Base-by-base conservation (phyloP, 2,113 vertebrate species). In the Gorsachius goisagi region DNA sequence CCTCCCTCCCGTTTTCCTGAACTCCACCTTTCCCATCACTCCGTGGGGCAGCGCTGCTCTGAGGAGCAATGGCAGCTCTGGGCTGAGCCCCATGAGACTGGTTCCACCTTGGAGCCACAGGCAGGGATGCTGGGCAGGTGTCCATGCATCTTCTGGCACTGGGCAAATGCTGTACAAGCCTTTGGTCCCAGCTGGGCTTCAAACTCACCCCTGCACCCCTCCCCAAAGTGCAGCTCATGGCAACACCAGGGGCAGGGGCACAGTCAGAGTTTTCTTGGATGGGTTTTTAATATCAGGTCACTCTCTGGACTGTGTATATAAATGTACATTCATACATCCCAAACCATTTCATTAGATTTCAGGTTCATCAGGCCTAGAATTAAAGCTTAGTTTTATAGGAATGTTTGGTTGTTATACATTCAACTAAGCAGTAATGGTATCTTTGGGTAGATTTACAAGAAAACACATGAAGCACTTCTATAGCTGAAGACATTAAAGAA, bases 21-120 rank as follows among this genome's bases (percentile, higher is more conserved):
- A 7, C 3, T 50, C 33, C 11, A 26, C 9, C 3, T 77, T 90
- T 49, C 39, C n/a, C 33, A 6, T 44, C n/a, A 44, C 0, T 1
- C 20, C 1, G 0, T 6, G 11, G 37, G 24, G 37, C 32, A 85
- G 19, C 3, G 2, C 19, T 50, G 17, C 28, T 59, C n/a, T 6
- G 0, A 52, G 78, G 16, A 88, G 37, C 23, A 58, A 45, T 4
- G 55, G 72, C 27, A 53, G 30, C 23, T 72, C 27, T 59, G 69
- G 24, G 17, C 33, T 67, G 47, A 77, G 41, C 20, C 30, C 28
- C 0, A 0, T 18, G 63, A 44, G 30, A 33, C 6, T 12, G 15
- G 10, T 5, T 75, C 13, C 62, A 30, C 37, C 30, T 62, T 28
- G 26, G 53, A 92, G 15, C 9, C 3, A 1, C 22, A 47, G 19